phyloP scores from a whole-genome alignment of 2,797 vertebrate genomes.

The Mycteria americana region DNA sequence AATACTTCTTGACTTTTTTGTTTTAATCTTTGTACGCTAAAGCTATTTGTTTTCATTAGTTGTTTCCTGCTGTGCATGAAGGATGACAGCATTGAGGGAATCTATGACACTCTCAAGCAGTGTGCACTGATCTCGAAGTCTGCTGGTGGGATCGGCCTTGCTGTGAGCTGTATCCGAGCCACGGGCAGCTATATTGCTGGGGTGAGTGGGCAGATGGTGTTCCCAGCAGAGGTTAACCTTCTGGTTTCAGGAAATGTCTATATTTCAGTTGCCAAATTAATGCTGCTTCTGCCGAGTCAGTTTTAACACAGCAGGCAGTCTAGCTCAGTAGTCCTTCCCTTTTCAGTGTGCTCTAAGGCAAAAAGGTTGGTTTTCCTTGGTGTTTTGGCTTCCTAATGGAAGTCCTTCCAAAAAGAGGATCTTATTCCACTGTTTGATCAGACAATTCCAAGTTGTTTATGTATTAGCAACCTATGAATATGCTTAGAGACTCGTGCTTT shows the following conservation, averaged over 20 bases:
- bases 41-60: slow-evolving; percentile 54
- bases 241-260: fast-evolving
- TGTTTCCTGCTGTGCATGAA: slow-evolving; percentile 97
- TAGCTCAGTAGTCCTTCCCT: background rate
- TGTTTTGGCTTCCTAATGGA: background rate
- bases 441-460: fast-evolving
- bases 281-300: fast-evolving
- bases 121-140: slow-evolving; percentile 98
- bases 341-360: background rate
- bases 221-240: background rate
- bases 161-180: slow-evolving; percentile 93
- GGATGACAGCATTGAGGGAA: slow-evolving; percentile 96
- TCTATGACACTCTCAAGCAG: slow-evolving; percentile 96
- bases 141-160: slow-evolving; percentile 93
- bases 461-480: background rate
- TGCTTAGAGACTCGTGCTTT: fast-evolving
- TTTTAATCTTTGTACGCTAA: background rate
- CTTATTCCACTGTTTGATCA: background rate
- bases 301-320: background rate
- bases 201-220: slow-evolving; percentile 63
- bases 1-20: fast-evolving
- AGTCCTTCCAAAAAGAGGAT: background rate
- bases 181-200: slow-evolving; percentile 98
- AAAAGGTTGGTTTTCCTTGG: background rate
- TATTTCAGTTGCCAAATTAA: background rate